Evolutionary conservation across 2,113 vertebrate species (phyloP).

Genomic region (Rhinichthys klamathensis): DNA sequence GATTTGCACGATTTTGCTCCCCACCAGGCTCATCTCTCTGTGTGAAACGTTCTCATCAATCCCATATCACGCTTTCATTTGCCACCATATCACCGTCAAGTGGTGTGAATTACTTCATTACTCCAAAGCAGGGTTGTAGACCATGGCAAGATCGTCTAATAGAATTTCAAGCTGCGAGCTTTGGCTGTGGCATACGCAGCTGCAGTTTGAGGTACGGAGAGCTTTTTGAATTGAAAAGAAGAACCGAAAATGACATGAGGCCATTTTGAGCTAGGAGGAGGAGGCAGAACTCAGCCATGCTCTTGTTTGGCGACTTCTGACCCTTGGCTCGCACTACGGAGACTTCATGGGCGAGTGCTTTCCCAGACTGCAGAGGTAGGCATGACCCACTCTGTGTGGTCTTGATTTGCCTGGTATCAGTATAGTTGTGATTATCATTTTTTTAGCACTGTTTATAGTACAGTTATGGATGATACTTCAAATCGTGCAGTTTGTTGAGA

Average conservation of each 20-base stretch:
- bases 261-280: slow-evolving; percentile 12
- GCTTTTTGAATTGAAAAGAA: slow-evolving; percentile 35
- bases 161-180: slow-evolving; percentile 34
- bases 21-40: slow-evolving; percentile 14
- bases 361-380: slow-evolving; percentile 11
- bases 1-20: slow-evolving; percentile 14
- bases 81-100: slow-evolving; percentile 42
- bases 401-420: neutral
- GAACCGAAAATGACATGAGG: slow-evolving; percentile 47
- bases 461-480: neutral
- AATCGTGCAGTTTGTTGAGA: neutral
- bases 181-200: neutral
- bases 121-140: neutral
- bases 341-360: neutral
- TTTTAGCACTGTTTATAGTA: neutral
- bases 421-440: neutral
- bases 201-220: slow-evolving; percentile 37
- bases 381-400: slow-evolving; percentile 13
- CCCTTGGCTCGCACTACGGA: neutral
- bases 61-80: slow-evolving; percentile 38
- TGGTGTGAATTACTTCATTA: slow-evolving; percentile 31
- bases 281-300: slow-evolving; percentile 21
- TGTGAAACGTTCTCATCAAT: slow-evolving; percentile 29
- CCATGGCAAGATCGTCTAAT: slow-evolving; percentile 23
- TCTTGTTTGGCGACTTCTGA: slow-evolving; percentile 31